These are phyloP conservation scores for Lamprologus callipterus DNA, from an alignment of 2,113 vertebrate genomes.

Conservation along the genomic window DNA sequence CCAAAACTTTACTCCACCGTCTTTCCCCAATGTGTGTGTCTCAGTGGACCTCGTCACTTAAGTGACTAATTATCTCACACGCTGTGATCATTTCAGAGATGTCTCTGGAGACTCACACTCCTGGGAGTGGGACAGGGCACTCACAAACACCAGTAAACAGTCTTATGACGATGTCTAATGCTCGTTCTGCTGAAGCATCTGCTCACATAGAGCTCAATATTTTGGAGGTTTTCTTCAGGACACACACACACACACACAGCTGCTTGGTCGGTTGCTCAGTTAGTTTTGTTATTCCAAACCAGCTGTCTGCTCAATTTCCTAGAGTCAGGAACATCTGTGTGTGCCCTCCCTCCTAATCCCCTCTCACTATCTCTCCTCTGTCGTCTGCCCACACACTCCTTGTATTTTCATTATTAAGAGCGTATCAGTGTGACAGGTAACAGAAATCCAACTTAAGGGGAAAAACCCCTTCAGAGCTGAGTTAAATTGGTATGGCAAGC, in stretches of 20 bases:
- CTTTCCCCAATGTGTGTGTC: neutral
- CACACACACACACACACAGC: neutral
- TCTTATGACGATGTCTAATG: neutral
- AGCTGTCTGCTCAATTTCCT: conserved; percentile 31
- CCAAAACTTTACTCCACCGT: neutral
- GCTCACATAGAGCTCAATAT: neutral
- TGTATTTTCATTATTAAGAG: conserved; percentile 22
- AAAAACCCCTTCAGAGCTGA: neutral
- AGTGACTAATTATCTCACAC: conserved; percentile 16
- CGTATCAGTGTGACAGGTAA: conserved; percentile 22
- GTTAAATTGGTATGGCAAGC: conserved; percentile 3
- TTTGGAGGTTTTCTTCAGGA: neutral
- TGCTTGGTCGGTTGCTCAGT: conserved; percentile 18
- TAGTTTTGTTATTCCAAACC: conserved; percentile 36
- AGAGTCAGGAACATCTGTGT: conserved; percentile 34
- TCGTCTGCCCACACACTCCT: neutral
- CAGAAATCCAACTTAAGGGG: conserved; percentile 8
- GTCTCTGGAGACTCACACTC: neutral
- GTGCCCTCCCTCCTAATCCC: neutral
- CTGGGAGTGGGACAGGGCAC: neutral
- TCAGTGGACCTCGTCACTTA: neutral
- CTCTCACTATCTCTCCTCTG: neutral
- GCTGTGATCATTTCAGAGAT: neutral
- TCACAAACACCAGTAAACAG: neutral
- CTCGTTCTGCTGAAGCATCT: neutral